Conservation (phyloP, 2,113 vertebrate genomes). For the Anser cygnoides region DNA sequence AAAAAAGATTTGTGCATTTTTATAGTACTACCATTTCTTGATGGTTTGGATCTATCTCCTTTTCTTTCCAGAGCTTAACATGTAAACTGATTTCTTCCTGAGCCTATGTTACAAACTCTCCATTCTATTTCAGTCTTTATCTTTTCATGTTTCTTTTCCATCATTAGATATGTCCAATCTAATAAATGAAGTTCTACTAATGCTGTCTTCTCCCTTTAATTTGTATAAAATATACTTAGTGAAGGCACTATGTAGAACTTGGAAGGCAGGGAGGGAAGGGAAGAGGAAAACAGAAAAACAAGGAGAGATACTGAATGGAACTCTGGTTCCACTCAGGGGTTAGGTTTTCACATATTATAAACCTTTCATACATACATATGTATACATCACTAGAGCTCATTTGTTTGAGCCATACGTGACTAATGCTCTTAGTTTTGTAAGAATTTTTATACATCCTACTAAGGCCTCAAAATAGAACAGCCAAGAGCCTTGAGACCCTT, state of each 20-base stretch:
- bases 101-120: not conserved
- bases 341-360: not conserved
- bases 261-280: no score
- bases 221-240: not conserved
- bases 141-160: not conserved
- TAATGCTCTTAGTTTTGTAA: not conserved
- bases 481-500: not conserved
- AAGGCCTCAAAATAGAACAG: not conserved
- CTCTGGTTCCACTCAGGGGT: not conserved
- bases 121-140: not conserved
- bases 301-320: not conserved
- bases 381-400: not conserved
- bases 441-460: not conserved
- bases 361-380: not conserved
- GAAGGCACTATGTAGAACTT: not conserved
- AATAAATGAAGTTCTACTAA: not conserved
- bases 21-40: not conserved
- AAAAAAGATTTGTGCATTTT: not conserved
- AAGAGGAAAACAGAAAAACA: not conserved
- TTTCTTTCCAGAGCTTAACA: not conserved
- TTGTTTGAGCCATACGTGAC: not conserved
- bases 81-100: not conserved
- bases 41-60: not conserved
- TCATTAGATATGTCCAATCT: not conserved
- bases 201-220: not conserved